Base-by-base conservation (phyloP, 2,888 invertebrate species). In the Amphipyra berbera region DNA sequence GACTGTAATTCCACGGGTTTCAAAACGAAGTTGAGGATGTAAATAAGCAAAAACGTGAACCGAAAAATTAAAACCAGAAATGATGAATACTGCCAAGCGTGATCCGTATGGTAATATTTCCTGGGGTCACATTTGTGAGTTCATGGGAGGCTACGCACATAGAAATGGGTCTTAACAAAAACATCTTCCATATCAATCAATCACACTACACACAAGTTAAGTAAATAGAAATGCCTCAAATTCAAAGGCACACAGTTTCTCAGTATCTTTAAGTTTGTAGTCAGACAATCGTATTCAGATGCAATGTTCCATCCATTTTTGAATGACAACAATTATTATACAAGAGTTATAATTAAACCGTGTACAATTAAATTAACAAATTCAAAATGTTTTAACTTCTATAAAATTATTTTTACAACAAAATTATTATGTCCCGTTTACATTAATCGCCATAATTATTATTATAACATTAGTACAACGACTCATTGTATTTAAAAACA, bases 221-320 rank as follows among this genome's bases (percentile, higher is more conserved):
- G 73, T 71, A 80, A 69, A 62, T 76, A 68, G 35, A 68, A 68
- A 69, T 77, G 57, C 69, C 73, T 47, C 38, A 49, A 44, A 45
- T 45, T 48, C 30, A 54, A 74, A 73, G 75, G 75, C 75, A 73
- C 62, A 55, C 48, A 1, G 37, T 42, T 50, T 58, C 30, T 68
- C 75, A 78, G 68, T 71, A 74, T 77, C 63, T 61, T 74, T 77
- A 54, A 46, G 14, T 38, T 64, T 33, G 14, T n/a, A 40, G 45
- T 50, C 52, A 49, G 37, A 71, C 27, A 65, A 52, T 59, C 21
- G 47, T 56, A n/a, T 21, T 45, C 40, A 33, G 5, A 50, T 47
- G 27, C 21, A 14, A 49, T 42, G 7, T 13, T 21, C 27, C 5
- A 8, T 15, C 5, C 37, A 37, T 37, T 37, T 33, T 33, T 33